A percentile compares a stretch with the other conserved stretches of the same genome.
These are phyloP conservation scores for Colostygia pectinataria DNA, from an alignment of 2,888 invertebrate species.

Conservation along the genomic window DNA sequence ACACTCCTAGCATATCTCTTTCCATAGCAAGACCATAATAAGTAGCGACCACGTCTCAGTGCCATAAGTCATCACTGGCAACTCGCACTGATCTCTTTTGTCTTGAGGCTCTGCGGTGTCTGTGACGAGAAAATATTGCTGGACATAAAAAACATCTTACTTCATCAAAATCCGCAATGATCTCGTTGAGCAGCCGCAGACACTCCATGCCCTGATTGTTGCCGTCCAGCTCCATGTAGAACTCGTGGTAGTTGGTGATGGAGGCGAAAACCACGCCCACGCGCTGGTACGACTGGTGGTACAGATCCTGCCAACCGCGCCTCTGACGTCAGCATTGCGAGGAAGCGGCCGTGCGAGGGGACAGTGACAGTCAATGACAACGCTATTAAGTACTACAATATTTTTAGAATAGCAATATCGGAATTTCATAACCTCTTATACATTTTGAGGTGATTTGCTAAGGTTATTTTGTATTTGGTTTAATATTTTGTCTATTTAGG, in stretches of 20 bases:
- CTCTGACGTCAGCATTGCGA: slow-evolving; percentile 39
- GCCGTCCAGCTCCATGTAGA: slow-evolving; percentile 95
- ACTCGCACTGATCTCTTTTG: too few relatives aligned
- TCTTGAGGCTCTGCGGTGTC: too few relatives aligned
- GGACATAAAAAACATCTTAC: slow-evolving; percentile 58
- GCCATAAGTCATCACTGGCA: too few relatives aligned
- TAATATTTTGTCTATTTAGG: too few relatives aligned
- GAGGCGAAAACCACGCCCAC: slow-evolving; percentile 96
- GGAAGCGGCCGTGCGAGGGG: slow-evolving; percentile 35
- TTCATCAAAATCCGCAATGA: slow-evolving; percentile 97
- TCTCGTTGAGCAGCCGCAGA: slow-evolving; percentile 93
- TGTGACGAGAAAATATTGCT: too few relatives aligned
- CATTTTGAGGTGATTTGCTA: too few relatives aligned
- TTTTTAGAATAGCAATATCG: too few relatives aligned
- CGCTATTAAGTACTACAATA: slow-evolving; percentile 1
- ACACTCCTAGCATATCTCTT: too few relatives aligned
- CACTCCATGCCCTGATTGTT: slow-evolving; percentile 97
- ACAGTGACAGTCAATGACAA: slow-evolving; percentile 44
- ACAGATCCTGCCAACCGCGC: slow-evolving; percentile 86
- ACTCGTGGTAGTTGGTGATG: slow-evolving; percentile 97
- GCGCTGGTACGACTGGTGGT: slow-evolving; percentile 95
- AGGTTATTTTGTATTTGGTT: too few relatives aligned
- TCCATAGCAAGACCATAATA: too few relatives aligned
- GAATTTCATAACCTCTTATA: too few relatives aligned
- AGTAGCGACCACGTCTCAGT: too few relatives aligned